These are phyloP conservation scores for Melanotaenia duboulayi DNA, from an alignment of 2,113 vertebrate species.

Conservation along the genomic window DNA sequence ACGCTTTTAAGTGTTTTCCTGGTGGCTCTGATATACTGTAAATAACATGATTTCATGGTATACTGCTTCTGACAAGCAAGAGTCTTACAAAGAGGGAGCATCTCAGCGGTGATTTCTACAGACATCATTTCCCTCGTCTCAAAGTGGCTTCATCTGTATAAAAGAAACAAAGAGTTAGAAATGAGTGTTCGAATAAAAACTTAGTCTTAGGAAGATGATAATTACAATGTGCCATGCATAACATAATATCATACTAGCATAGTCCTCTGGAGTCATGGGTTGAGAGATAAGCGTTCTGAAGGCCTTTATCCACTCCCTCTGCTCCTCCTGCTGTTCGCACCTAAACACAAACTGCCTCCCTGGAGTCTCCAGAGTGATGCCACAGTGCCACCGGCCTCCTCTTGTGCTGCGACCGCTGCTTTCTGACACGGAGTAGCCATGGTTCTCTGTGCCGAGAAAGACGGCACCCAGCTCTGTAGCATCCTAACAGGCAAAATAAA, in stretches of 20 bases:
- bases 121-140: conserved; percentile 69
- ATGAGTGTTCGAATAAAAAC: neutral
- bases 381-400: conserved; percentile 84
- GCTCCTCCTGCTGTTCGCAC: conserved; percentile 89
- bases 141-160: conserved; percentile 80
- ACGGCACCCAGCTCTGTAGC: conserved; percentile 89
- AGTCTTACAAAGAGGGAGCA: neutral
- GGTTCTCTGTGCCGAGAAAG: conserved; percentile 86
- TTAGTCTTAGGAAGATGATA: neutral
- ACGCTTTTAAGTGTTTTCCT: neutral
- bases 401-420: conserved; percentile 75
- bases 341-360: conserved; percentile 87
- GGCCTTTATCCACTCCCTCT: conserved; percentile 89
- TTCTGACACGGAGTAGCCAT: conserved; percentile 86
- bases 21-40: conserved; percentile 7
- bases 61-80: neutral
- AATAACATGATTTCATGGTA: conserved; percentile 1
- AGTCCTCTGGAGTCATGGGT: conserved; percentile 84
- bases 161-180: neutral
- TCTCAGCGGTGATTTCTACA: neutral
- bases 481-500: conserved; percentile 79
- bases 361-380: conserved; percentile 87
- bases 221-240: neutral
- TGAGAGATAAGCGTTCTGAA: conserved; percentile 84
- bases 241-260: conserved; percentile 71